Conservation (phyloP, 2,113 vertebrate genomes). For the Oreotrochilus melanogaster region DNA sequence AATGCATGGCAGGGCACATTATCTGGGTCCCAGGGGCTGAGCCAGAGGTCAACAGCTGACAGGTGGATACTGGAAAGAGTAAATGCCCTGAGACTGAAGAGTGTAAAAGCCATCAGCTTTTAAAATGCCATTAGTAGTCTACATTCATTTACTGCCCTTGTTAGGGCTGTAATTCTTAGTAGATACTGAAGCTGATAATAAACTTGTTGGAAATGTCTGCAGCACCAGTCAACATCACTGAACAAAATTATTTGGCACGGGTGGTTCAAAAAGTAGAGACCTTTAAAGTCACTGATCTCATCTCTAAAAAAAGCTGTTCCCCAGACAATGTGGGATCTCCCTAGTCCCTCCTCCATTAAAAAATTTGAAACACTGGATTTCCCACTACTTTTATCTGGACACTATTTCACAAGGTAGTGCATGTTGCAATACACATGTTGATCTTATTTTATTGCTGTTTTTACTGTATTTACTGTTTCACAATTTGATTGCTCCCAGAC, state of each 20-base stretch:
- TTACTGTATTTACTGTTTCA: not conserved
- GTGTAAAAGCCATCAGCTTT: not conserved
- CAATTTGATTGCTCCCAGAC: not conserved
- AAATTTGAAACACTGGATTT: not conserved
- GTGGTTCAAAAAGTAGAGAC: not conserved
- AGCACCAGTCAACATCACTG: not conserved
- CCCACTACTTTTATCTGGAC: not conserved
- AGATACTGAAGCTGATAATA: not conserved
- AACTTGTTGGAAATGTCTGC: not conserved
- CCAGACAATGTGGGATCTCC: not conserved
- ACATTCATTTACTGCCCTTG: not conserved
- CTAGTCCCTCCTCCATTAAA: not conserved
- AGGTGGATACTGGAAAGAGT: not conserved
- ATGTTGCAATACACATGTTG: not conserved
- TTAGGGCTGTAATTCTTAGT: not conserved
- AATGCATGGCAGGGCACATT: rapidly evolving
- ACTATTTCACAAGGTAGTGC: not conserved
- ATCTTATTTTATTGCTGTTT: slow-evolving; percentile 23
- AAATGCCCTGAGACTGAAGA: not conserved
- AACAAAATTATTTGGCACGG: not conserved
- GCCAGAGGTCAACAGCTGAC: not conserved
- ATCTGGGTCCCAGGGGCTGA: not conserved
- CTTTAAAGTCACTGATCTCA: not conserved
- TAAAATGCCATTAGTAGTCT: not conserved
- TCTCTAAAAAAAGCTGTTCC: not conserved